These are phyloP conservation scores for Octomys mimax DNA, from an alignment of 2,797 vertebrate genomes.

Conservation along the genomic window DNA sequence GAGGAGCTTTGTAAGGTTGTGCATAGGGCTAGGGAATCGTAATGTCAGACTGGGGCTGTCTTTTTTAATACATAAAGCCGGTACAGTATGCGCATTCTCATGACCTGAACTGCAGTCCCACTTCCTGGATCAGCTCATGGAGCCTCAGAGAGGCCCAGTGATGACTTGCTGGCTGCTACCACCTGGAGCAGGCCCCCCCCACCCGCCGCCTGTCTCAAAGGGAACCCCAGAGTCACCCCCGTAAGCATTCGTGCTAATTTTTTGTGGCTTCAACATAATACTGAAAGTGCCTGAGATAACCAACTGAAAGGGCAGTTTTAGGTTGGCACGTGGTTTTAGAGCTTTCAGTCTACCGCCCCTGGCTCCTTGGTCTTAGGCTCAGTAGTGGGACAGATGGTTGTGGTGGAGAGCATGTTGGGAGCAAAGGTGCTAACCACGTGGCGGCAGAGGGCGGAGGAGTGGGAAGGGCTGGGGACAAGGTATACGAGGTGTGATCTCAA, in stretches of 20 bases:
- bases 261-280: not conserved
- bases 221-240: not conserved
- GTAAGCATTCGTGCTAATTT: not conserved
- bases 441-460: not conserved
- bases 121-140: not conserved
- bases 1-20: constrained; percentile 68
- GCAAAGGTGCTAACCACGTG: not conserved
- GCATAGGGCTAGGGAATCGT: constrained; percentile 31
- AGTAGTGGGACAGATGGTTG: too few species aligned
- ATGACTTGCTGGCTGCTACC: not conserved
- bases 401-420: not conserved
- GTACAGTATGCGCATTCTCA: not conserved
- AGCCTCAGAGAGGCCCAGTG: not conserved
- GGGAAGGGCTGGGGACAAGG: not conserved
- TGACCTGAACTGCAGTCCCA: not conserved
- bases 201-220: not conserved
- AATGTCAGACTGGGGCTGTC: not conserved
- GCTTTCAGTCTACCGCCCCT: not conserved
- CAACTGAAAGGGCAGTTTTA: not conserved
- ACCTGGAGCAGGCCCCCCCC: not conserved
- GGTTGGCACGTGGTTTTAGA: not conserved
- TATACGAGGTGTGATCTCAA: not conserved
- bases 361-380: not conserved
- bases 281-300: not conserved
- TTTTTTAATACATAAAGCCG: not conserved